Evolutionary conservation across 2,888 invertebrate species (phyloP).

Genomic region (Trichogramma evanescens): DNA sequence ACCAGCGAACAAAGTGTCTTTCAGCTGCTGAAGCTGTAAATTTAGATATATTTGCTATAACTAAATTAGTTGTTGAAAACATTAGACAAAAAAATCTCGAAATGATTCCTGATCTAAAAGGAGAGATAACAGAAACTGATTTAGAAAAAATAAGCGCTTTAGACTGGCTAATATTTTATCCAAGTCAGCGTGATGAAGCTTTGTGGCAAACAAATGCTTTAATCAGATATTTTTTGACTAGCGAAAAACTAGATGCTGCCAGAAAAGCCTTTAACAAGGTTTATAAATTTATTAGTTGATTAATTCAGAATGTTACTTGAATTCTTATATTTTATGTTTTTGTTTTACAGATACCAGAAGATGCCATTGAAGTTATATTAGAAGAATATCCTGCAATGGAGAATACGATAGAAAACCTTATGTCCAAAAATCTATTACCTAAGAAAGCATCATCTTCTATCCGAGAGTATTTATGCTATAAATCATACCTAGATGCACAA

Average conservation of each 20-base stretch:
- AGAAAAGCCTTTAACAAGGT: slow-evolving; percentile 65
- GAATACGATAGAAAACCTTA: slow-evolving; percentile 38
- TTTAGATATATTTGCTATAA: slow-evolving; percentile 77
- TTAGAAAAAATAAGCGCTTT: slow-evolving; percentile 67
- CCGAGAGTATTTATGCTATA: slow-evolving; percentile 80
- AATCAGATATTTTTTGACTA: slow-evolving; percentile 74
- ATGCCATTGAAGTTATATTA: slow-evolving; percentile 57
- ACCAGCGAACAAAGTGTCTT: slow-evolving; percentile 61
- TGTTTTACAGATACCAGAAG: slow-evolving; percentile 54
- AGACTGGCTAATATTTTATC: slow-evolving; percentile 81
- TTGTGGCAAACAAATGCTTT: slow-evolving; percentile 83
- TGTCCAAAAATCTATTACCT: slow-evolving; percentile 47
- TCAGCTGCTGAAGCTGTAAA: slow-evolving; percentile 67
- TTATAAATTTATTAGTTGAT: slow-evolving; percentile 1
- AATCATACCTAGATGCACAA: slow-evolving; percentile 78
- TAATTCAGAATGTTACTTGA: neutral
- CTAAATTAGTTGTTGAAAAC: slow-evolving; percentile 77
- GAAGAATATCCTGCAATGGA: slow-evolving; percentile 47
- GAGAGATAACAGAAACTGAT: slow-evolving; percentile 63
- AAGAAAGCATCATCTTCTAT: slow-evolving; percentile 49
- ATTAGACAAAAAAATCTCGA: slow-evolving; percentile 51
- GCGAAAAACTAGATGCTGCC: slow-evolving; percentile 77
- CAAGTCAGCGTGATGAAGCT: slow-evolving; percentile 71
- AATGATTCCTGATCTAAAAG: slow-evolving; percentile 43
- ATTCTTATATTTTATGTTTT: slow-evolving; percentile 9